Evolutionary conservation across 37 sponge, comb jelly and placozoan genomes (phyloP).

Genomic region (Axinella damicornis): DNA sequence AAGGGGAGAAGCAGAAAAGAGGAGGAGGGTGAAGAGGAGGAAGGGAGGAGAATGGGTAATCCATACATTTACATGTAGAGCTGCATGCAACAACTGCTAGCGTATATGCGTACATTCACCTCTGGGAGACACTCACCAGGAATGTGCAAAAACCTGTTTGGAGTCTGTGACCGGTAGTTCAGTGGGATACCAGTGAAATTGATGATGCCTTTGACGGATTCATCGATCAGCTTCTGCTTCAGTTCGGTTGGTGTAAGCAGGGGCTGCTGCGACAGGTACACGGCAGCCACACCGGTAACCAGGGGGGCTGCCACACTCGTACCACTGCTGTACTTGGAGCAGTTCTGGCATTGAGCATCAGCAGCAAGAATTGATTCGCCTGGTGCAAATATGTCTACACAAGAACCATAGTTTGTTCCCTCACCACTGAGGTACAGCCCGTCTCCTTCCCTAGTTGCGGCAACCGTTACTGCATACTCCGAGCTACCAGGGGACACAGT

Average conservation of each 20-base stretch:
- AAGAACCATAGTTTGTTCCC: conserved; percentile 46
- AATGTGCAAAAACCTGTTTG: conserved; percentile 14
- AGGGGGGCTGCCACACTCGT: conserved; percentile 66
- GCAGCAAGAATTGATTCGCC: conserved; percentile 28
- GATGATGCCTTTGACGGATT: conserved; percentile 8
- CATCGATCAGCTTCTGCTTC: background rate
- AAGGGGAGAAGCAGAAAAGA: too few relatives aligned
- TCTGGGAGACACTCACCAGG: too few relatives aligned
- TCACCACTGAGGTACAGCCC: background rate
- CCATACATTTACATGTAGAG: too few relatives aligned
- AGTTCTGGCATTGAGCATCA: conserved; percentile 17
- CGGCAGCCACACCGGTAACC: conserved; percentile 39
- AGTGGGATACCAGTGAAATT: conserved; percentile 14
- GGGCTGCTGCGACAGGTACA: conserved; percentile 31
- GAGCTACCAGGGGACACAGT: conserved; percentile 23
- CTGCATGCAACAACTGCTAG: too few relatives aligned
- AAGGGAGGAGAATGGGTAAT: too few relatives aligned
- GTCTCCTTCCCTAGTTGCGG: conserved; percentile 25
- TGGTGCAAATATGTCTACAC: conserved; percentile 70
- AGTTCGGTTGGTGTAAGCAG: conserved; percentile 33
- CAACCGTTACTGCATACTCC: conserved; percentile 41
- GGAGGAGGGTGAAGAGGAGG: too few relatives aligned
- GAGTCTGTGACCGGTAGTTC: background rate
- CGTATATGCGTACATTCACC: too few relatives aligned
- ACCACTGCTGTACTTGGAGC: conserved; percentile 14